Evolutionary conservation across 2,888 invertebrate genomes (phyloP).

Genomic region (Apamea epomidion): DNA sequence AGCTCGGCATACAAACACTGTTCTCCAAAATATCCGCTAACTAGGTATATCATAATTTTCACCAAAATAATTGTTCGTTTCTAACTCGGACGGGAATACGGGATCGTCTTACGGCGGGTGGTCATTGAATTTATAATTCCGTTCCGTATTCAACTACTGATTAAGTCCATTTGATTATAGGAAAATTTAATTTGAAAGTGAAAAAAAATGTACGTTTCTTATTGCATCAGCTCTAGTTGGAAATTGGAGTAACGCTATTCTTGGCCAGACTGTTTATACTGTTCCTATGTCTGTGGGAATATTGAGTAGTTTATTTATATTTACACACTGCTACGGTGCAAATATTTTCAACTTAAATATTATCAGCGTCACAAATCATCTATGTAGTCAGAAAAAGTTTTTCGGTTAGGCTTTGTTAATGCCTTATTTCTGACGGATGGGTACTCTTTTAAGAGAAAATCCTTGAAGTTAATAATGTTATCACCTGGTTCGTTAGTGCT

Average conservation of each 20-base stretch:
- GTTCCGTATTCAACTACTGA: constrained; percentile 48
- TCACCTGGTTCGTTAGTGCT: constrained; percentile 1
- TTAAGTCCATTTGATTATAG: constrained; percentile 54
- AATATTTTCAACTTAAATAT: constrained; percentile 3
- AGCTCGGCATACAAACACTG: constrained; percentile 33
- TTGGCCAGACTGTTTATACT: constrained; percentile 2
- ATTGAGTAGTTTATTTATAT: constrained; percentile 10
- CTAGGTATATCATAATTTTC: constrained; percentile 43
- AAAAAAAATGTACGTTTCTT: not conserved
- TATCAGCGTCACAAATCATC: not conserved
- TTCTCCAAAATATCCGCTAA: constrained; percentile 22
- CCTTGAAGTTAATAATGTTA: not conserved
- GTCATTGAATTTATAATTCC: constrained; percentile 51
- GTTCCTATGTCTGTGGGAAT: not conserved
- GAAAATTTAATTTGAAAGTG: constrained; percentile 25
- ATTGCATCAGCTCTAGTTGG: not conserved
- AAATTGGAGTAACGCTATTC: not conserved
- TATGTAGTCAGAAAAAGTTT: not conserved
- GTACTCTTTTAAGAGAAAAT: not conserved
- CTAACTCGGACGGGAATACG: constrained; percentile 11
- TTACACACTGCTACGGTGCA: not conserved
- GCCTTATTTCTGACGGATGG: not conserved
- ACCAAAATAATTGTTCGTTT: constrained; percentile 37
- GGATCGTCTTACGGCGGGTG: constrained; percentile 28
- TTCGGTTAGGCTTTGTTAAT: constrained; percentile 6